Conservation (phyloP, 2,113 vertebrate genomes). For the Malurus alboscapulatus region DNA sequence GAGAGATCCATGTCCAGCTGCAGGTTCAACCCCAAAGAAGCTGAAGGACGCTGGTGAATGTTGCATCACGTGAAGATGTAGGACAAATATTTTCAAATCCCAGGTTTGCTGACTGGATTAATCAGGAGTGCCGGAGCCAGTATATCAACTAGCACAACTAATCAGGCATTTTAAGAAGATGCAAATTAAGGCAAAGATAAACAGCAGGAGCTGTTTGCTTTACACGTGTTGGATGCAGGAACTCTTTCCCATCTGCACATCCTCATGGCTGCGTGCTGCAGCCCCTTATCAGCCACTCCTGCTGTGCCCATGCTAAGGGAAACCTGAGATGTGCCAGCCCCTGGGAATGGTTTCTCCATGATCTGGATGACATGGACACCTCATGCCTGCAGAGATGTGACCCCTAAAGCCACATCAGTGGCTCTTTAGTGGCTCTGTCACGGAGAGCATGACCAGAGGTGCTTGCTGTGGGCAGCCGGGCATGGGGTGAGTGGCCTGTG, state of each 20-base stretch:
- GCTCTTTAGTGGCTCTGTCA: background rate
- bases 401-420: background rate
- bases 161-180: conserved; percentile 22
- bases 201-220: conserved; percentile 1
- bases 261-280: background rate
- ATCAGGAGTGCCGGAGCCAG: background rate
- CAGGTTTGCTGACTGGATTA: background rate
- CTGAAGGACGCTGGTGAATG: background rate
- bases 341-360: background rate
- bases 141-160: background rate
- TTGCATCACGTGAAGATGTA: background rate
- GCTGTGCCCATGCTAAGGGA: background rate
- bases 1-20: background rate
- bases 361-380: background rate
- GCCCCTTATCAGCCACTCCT: background rate
- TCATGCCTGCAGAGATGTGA: background rate
- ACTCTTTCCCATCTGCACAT: background rate
- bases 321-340: background rate
- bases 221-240: background rate
- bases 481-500: background rate
- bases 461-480: background rate
- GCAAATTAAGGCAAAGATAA: conserved; percentile 8
- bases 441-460: background rate
- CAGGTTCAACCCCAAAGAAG: background rate
- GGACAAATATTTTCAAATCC: background rate